Evolutionary conservation across 2,797 vertebrate species (phyloP).

Genomic region (Pangasius larnaudii): DNA sequence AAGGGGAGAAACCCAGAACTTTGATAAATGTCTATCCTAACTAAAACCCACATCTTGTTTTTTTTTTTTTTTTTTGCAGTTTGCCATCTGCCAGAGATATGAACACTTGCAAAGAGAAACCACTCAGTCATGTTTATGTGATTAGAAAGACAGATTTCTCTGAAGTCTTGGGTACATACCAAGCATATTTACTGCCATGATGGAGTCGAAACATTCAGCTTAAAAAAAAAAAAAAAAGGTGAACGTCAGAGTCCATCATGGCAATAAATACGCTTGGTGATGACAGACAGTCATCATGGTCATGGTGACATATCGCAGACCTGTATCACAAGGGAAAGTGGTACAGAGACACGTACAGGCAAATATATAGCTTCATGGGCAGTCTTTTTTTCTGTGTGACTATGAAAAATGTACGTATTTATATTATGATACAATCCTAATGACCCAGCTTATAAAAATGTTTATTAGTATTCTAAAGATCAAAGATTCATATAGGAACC

Average conservation of each 20-base stretch:
- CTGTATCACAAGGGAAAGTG: no score
- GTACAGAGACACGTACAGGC: background rate
- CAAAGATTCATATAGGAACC: background rate
- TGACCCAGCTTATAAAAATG: background rate
- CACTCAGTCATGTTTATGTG: constrained; percentile 18
- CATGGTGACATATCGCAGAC: background rate
- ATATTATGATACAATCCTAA: background rate
- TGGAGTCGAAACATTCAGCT: background rate
- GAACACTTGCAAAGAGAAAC: constrained; percentile 15
- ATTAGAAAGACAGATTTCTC: constrained; percentile 25
- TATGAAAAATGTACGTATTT: no score
- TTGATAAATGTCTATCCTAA: background rate
- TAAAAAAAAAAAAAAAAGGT: no score
- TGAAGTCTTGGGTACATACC: constrained; percentile 20
- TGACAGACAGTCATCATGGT: no score
- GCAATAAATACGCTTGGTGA: no score
- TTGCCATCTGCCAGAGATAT: background rate
- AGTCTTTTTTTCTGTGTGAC: background rate
- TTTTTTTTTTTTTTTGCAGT: background rate
- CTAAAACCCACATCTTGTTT: background rate
- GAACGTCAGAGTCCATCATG: no score
- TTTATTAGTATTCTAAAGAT: background rate
- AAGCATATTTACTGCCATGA: constrained; percentile 26
- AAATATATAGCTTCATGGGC: background rate
- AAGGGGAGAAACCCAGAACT: background rate